A percentile compares a stretch with the other conserved stretches of the same genome.
These are phyloP conservation scores for Molothrus aeneus DNA, from an alignment of 2,797 vertebrate species.

Conservation along the genomic window DNA sequence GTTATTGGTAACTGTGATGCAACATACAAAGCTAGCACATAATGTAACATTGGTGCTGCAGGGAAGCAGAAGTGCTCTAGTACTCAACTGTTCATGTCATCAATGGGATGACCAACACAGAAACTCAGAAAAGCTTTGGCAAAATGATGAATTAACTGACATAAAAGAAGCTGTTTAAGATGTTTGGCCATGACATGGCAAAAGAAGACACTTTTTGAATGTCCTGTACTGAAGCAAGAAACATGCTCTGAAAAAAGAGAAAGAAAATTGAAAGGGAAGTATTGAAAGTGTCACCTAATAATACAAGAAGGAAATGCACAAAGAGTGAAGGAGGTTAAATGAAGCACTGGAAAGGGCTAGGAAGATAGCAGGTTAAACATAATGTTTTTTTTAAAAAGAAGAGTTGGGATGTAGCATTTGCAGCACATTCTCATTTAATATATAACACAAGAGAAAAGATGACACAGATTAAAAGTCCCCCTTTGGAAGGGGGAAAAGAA, in stretches of 20 bases:
- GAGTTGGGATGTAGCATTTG: neutral
- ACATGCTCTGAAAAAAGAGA: neutral
- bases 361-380: neutral
- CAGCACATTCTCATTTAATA: neutral
- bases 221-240: neutral
- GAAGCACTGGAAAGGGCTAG: neutral
- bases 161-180: neutral
- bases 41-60: neutral
- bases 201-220: neutral
- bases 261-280: neutral
- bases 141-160: neutral
- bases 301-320: neutral
- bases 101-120: neutral
- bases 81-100: neutral
- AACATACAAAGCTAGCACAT: neutral
- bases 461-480: neutral
- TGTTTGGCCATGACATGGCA: neutral
- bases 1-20: neutral
- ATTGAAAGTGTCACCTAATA: neutral
- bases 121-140: neutral
- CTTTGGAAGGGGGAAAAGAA: constrained; percentile 10
- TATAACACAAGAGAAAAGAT: neutral
- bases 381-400: neutral
- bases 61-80: neutral
- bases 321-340: neutral